A percentile compares a stretch with the other conserved stretches of the same genome.
These are phyloP conservation scores for Rhadina sibilatrix DNA, from an alignment of 2,113 vertebrate genomes.

Conservation along the genomic window DNA sequence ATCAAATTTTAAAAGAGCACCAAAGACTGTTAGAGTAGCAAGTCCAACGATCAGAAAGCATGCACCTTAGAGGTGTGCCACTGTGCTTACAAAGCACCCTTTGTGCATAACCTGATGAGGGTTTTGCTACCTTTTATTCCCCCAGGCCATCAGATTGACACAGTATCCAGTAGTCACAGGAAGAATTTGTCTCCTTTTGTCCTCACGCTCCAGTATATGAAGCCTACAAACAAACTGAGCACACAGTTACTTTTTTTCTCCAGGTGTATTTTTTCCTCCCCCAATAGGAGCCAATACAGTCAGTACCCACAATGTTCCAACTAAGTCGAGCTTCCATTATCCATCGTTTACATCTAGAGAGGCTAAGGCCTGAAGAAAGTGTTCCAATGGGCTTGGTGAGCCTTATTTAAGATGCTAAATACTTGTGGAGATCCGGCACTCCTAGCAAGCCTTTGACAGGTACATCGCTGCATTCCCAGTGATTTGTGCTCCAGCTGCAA, in stretches of 20 bases:
- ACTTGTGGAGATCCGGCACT: background rate
- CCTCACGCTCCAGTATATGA: background rate
- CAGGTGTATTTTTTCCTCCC: background rate
- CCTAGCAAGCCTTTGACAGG: background rate
- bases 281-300: rapidly evolving
- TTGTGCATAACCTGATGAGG: background rate
- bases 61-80: background rate
- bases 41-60: background rate
- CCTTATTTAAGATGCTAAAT: background rate
- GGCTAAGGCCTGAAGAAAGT: background rate
- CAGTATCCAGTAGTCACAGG: background rate
- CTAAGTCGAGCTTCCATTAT: background rate
- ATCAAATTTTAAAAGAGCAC: background rate
- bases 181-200: background rate
- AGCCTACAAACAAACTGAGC: background rate
- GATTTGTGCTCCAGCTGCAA: background rate
- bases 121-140: background rate
- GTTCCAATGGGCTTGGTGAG: background rate
- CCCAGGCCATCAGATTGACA: background rate
- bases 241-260: background rate
- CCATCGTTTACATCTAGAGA: background rate
- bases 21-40: background rate
- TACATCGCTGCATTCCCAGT: background rate
- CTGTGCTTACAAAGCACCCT: background rate
- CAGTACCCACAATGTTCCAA: background rate